These are phyloP conservation scores for Zaprionus inermis DNA, from an alignment of 1,140 invertebrate species.

Conservation along the genomic window DNA sequence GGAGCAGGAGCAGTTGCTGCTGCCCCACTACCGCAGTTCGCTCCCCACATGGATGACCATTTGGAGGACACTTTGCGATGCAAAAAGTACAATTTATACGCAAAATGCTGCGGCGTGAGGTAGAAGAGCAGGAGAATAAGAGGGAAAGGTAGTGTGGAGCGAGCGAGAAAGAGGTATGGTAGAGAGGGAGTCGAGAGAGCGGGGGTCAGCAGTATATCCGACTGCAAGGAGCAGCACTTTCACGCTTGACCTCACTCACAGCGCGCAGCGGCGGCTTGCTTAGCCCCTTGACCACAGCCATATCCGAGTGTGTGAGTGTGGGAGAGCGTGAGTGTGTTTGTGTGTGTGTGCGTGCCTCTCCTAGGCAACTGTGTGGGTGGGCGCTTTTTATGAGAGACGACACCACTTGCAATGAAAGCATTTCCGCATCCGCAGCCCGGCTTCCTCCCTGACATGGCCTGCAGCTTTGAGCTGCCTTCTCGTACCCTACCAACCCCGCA, in stretches of 20 bases:
- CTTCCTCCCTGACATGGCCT: constrained; percentile 32
- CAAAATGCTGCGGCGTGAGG: constrained; percentile 6
- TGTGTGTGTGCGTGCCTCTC: constrained; percentile 16
- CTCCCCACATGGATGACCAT: constrained; percentile 23
- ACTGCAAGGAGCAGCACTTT: constrained; percentile 64
- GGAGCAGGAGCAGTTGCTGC: no score
- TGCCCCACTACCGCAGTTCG: no score
- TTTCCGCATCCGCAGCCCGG: constrained; percentile 73
- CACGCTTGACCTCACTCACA: constrained; percentile 74
- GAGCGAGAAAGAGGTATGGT: neutral
- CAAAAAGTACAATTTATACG: constrained; percentile 70
- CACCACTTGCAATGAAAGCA: constrained; percentile 80
- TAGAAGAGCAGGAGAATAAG: neutral
- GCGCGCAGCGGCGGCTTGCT: constrained; percentile 53
- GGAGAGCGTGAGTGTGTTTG: neutral
- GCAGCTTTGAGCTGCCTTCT: neutral
- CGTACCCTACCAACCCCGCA: rapidly evolving
- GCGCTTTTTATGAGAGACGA: constrained; percentile 68
- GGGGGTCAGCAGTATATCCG: constrained; percentile 65
- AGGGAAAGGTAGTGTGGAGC: neutral
- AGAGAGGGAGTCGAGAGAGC: neutral
- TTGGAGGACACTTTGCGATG: constrained; percentile 55
- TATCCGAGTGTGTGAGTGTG: constrained; percentile 16
- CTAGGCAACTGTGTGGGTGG: constrained; percentile 36
- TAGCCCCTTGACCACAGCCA: constrained; percentile 70